Evolutionary conservation across 37 sponge, comb jelly and placozoan species (phyloP).

Genomic region (Cladorhizidae sp.): DNA sequence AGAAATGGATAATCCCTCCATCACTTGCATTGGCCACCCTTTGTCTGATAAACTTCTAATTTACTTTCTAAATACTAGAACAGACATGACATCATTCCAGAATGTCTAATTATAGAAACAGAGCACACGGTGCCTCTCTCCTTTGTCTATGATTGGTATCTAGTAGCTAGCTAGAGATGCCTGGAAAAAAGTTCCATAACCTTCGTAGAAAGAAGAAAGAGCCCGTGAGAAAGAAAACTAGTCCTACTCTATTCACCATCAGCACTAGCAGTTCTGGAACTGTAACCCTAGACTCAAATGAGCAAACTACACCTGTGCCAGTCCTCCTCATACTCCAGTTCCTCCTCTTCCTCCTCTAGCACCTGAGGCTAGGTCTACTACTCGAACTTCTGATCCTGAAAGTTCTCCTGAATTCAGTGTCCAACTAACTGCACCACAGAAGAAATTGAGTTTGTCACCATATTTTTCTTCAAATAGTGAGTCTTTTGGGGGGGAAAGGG

Average conservation of each 20-base stretch:
- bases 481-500: too few relatives aligned
- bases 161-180: neutral
- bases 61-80: neutral
- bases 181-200: neutral
- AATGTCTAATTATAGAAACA: too few relatives aligned
- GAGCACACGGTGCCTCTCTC: too few relatives aligned
- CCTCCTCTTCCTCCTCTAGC: neutral
- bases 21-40: too few relatives aligned
- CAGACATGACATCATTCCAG: neutral
- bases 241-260: neutral
- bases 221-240: neutral
- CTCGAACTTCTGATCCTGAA: too few relatives aligned
- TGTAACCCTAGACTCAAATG: too few relatives aligned
- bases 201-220: neutral
- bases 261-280: too few relatives aligned
- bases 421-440: neutral
- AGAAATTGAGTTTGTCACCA: neutral
- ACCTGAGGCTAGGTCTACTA: neutral
- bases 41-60: too few relatives aligned
- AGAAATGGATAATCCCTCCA: too few relatives aligned
- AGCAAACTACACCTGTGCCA: too few relatives aligned
- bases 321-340: neutral
- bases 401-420: too few relatives aligned
- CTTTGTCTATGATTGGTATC: neutral
- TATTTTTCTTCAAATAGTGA: neutral